Conservation (phyloP, 2,797 vertebrate genomes). For the Gadopsis marmoratus region DNA sequence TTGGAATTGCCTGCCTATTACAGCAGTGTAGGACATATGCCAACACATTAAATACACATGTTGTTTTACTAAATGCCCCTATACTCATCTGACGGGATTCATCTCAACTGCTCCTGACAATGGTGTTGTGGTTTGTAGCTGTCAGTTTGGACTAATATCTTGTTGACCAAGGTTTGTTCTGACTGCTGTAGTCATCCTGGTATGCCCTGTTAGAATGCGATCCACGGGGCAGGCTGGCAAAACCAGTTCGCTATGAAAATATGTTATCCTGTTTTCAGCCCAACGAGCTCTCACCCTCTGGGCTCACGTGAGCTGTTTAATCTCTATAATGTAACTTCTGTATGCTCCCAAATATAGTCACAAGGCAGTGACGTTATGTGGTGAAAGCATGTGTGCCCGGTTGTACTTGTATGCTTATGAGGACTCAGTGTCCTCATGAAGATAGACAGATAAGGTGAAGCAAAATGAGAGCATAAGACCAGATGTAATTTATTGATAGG, state of each 20-base stretch:
- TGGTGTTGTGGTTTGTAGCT: constrained; percentile 16
- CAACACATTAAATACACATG: background rate
- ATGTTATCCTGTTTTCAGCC: constrained; percentile 45
- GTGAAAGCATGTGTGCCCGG: background rate
- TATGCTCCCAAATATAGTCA: constrained; percentile 31
- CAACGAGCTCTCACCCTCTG: constrained; percentile 12
- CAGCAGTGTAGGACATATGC: background rate
- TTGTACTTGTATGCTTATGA: background rate
- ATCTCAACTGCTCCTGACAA: constrained; percentile 12
- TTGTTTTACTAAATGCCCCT: background rate
- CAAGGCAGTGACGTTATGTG: constrained; percentile 13
- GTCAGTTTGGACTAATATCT: constrained; percentile 15
- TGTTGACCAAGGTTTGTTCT: constrained; percentile 50
- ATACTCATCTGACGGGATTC: constrained; percentile 14
- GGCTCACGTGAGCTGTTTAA: constrained; percentile 34
- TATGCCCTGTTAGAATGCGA: constrained; percentile 65
- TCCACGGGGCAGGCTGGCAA: constrained; percentile 73
- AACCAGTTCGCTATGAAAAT: constrained; percentile 79
- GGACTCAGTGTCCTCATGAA: constrained; percentile 16
- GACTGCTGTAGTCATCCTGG: constrained; percentile 46
- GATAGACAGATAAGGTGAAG: background rate
- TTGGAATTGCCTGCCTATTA: background rate
- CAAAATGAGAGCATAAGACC: background rate
- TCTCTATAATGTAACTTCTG: constrained; percentile 16
- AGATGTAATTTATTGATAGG: background rate